A percentile compares a stretch with the other conserved stretches of the same genome.
Conservation (phyloP, 1,140 invertebrate genomes). For the Drosophila santomea region DNA sequence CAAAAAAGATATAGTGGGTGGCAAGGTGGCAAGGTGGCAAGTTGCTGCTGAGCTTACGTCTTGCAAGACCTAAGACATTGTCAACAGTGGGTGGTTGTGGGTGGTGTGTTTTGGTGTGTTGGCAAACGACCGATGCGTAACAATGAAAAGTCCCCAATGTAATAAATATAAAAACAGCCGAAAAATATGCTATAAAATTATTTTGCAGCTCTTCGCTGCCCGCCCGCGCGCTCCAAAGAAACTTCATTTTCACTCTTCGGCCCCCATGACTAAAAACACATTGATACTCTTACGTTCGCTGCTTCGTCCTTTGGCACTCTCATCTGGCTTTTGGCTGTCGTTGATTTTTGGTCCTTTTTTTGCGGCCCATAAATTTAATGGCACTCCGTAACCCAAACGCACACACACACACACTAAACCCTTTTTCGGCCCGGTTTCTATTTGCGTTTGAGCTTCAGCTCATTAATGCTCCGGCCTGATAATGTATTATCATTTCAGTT, state of each 20-base stretch:
- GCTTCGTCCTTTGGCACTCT: neutral
- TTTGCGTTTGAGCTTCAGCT: constrained; percentile 52
- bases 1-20: constrained; percentile 1
- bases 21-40: neutral
- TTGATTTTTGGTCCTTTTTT: constrained; percentile 76
- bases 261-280: constrained; percentile 15
- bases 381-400: constrained; percentile 28
- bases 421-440: constrained; percentile 38
- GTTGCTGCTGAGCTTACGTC: constrained; percentile 22
- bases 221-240: neutral
- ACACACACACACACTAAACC: constrained; percentile 28
- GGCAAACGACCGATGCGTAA: constrained; percentile 80
- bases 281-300: constrained; percentile 21
- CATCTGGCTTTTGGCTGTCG: constrained; percentile 58
- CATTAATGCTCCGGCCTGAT: constrained; percentile 68
- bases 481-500: constrained; percentile 64
- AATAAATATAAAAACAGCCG: constrained; percentile 84
- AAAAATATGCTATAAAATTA: constrained; percentile 84
- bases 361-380: constrained; percentile 77
- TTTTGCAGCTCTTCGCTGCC: constrained; percentile 34
- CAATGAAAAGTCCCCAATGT: constrained; percentile 82
- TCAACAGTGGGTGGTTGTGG: constrained; percentile 16
- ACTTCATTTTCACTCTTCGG: constrained; percentile 17
- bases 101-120: constrained; percentile 17
- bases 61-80: constrained; percentile 53